Evolutionary conservation across 2,113 vertebrate species (phyloP).

Genomic region (Myiozetetes cayanensis): DNA sequence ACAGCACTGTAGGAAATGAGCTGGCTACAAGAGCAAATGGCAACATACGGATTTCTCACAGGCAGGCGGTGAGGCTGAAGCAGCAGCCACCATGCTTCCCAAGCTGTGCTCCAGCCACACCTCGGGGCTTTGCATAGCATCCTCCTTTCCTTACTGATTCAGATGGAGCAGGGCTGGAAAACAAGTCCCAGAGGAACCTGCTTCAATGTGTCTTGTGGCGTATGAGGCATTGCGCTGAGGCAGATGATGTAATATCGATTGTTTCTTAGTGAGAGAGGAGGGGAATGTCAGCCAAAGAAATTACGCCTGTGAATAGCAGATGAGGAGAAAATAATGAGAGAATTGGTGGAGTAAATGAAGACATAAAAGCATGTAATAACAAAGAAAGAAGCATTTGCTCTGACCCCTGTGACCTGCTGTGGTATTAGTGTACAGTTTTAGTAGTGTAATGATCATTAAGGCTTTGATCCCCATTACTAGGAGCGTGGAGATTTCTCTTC

Average conservation of each 20-base stretch:
- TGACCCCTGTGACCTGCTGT: background rate
- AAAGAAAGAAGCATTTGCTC: constrained; percentile 60
- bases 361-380: constrained; percentile 55
- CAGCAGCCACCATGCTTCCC: background rate
- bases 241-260: constrained; percentile 74
- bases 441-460: constrained; percentile 62
- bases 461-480: constrained; percentile 34
- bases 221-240: constrained; percentile 50
- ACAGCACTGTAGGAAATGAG: background rate
- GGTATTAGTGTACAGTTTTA: constrained; percentile 51
- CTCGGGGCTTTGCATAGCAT: constrained; percentile 17
- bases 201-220: constrained; percentile 57
- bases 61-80: background rate
- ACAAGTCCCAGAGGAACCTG: constrained; percentile 56
- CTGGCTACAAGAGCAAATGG: background rate
- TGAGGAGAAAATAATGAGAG: constrained; percentile 66
- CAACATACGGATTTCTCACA: constrained; percentile 42
- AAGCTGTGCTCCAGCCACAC: constrained; percentile 31
- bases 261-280: constrained; percentile 68
- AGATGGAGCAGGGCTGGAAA: constrained; percentile 33
- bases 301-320: constrained; percentile 61
- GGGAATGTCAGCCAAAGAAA: constrained; percentile 60
- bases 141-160: constrained; percentile 42
- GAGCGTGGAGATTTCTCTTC: constrained; percentile 43
- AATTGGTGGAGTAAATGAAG: constrained; percentile 66